Evolutionary conservation across 2,797 vertebrate species (phyloP).

Genomic region (Typhlichthys eigenmanni): DNA sequence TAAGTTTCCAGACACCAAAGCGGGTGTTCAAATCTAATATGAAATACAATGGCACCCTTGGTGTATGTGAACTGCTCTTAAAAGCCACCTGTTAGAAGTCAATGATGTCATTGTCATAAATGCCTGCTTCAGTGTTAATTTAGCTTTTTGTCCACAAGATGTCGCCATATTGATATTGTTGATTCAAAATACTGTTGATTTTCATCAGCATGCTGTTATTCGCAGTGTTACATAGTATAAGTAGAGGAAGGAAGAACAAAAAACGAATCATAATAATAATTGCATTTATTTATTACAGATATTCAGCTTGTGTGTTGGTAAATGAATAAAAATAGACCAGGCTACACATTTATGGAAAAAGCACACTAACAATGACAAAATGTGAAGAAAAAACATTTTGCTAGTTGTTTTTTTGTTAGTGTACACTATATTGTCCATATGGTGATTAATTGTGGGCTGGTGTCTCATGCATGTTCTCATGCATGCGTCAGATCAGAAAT

Average conservation of each 20-base stretch:
- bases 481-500: constrained; percentile 63
- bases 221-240: too few relatives aligned
- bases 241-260: too few relatives aligned
- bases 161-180: constrained; percentile 52
- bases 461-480: constrained; percentile 33
- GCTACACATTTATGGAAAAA: too few relatives aligned
- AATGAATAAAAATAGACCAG: too few relatives aligned
- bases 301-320: too few relatives aligned
- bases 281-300: too few relatives aligned
- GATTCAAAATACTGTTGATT: too few relatives aligned
- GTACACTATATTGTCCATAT: constrained; percentile 15
- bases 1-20: constrained; percentile 46
- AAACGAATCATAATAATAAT: too few relatives aligned
- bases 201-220: too few relatives aligned
- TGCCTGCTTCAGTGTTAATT: constrained; percentile 13
- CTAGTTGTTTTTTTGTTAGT: constrained; percentile 13
- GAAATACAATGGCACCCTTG: constrained; percentile 42
- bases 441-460: constrained; percentile 26
- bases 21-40: constrained; percentile 29
- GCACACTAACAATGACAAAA: too few relatives aligned
- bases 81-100: constrained; percentile 42
- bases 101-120: constrained; percentile 40
- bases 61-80: constrained; percentile 33
- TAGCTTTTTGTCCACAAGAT: constrained; percentile 65
- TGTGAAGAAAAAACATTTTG: not conserved